A percentile compares a stretch with the other conserved stretches of the same genome.
These are phyloP conservation scores for Lordiphosa collinella DNA, from an alignment of 1,140 invertebrate species.

Conservation along the genomic window DNA sequence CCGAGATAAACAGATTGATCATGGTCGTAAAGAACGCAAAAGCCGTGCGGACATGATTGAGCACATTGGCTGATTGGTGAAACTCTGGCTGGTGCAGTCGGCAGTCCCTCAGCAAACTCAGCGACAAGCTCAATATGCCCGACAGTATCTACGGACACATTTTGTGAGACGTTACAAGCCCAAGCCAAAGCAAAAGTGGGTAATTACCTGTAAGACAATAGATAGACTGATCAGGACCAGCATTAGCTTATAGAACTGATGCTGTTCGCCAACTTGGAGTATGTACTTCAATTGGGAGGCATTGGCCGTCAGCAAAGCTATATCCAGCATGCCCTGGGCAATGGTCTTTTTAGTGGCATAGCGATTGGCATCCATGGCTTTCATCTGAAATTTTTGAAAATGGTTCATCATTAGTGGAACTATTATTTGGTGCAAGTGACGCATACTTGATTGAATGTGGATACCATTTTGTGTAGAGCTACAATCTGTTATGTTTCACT, in stretches of 20 bases:
- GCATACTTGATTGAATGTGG: conserved; percentile 24
- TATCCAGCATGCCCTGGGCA: conserved; percentile 90
- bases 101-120: conserved; percentile 88
- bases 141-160: conserved; percentile 80
- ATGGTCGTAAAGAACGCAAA: conserved; percentile 87
- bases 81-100: conserved; percentile 85
- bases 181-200: not conserved
- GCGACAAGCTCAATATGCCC: conserved; percentile 85
- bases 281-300: conserved; percentile 94
- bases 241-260: conserved; percentile 91
- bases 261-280: conserved; percentile 88
- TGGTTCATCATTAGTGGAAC: not conserved
- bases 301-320: conserved; percentile 89
- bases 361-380: conserved; percentile 87
- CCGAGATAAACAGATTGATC: conserved; percentile 88
- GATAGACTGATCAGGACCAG: conserved; percentile 89
- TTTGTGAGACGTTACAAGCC: conserved; percentile 21
- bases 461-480: conserved; percentile 19
- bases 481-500: not conserved
- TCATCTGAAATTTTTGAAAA: conserved; percentile 80
- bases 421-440: not conserved
- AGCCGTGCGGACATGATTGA: conserved; percentile 87
- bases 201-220: conserved; percentile 91
- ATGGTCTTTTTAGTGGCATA: conserved; percentile 94
- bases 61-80: conserved; percentile 83